Evolutionary conservation across 2,888 invertebrate species (phyloP), one percentile per base, ranked within the genome.

Genomic region (Hemithea aestivaria): DNA sequence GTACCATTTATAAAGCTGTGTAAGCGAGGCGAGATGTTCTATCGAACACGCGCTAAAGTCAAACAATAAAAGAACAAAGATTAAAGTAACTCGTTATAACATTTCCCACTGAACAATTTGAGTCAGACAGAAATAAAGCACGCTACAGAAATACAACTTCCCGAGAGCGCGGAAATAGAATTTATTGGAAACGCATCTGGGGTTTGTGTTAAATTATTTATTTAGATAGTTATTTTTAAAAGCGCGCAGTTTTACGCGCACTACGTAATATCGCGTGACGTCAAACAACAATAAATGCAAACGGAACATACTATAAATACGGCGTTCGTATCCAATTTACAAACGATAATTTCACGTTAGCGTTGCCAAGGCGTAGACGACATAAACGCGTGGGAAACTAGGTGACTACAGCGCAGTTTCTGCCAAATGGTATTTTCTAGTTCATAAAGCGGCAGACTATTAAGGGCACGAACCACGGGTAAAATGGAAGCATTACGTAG

Each of bases 301-400:
- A 30, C 11, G 10, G 20, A 43, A 22, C 16, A 16, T 9, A 20
- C 7, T 20, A 9, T 40, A 46, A 31, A 32, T 38, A 42, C 21
- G 27, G 31, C 27, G 20, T 33, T 44, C 20, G 23, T 31, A 27
- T 9, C 16, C 20, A 43, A 43, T 48, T 37, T 36, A 28, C 23
- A 37, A 34, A 44, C 16, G 30, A 45, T 51, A 49, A 45, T 54
- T 56, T 45, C 51, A 54, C 40, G 26, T 41, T 35, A 30, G 47
- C 36, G 41, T 45, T 53, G 52, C 44, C 48, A 54, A 52, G 40
- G 56, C 48, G 42, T 47, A 52, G 40, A 57, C 48, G 42, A 48
- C 31, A 38, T 35, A 37, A 51, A 45, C 37, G 46, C 48, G 52
- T 57, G 51, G 50, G 50, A 56, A 60, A 53, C 40, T 45, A 35